A percentile compares a stretch with the other conserved stretches of the same genome.
phyloP scores from a whole-genome alignment of 1,140 invertebrate species.

The Tribolium castaneum region DNA sequence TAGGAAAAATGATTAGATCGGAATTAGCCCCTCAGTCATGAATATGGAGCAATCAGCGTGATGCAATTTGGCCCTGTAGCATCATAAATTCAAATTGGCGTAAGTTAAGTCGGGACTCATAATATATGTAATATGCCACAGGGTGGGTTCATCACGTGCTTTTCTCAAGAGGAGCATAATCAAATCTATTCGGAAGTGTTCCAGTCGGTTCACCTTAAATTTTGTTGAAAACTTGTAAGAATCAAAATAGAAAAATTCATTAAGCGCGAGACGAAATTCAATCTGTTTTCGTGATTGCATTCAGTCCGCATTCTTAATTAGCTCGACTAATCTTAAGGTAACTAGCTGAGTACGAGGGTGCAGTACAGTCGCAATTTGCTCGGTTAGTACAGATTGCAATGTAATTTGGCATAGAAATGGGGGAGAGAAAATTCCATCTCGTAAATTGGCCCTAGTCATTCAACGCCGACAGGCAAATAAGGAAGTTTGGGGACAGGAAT shows the following conservation, averaged over 20 bases:
- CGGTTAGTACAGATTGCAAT: slow-evolving; percentile 32
- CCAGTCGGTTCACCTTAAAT: slow-evolving; percentile 4
- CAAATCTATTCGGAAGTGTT: slow-evolving; percentile 19
- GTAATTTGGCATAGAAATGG: slow-evolving; percentile 32
- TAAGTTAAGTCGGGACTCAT: slow-evolving; percentile 21
- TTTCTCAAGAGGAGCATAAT: neutral
- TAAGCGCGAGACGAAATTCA: neutral
- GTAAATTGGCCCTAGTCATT: slow-evolving; percentile 28
- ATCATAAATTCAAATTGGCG: slow-evolving; percentile 35
- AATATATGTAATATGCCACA: slow-evolving; percentile 29
- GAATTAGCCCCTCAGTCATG: slow-evolving; percentile 17
- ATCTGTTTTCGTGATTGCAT: slow-evolving; percentile 31
- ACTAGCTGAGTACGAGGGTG: slow-evolving; percentile 25
- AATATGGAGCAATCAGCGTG: slow-evolving; percentile 32
- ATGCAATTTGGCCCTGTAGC: slow-evolving; percentile 26
- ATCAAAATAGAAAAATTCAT: slow-evolving; percentile 7
- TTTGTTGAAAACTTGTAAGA: neutral
- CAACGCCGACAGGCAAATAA: slow-evolving; percentile 13
- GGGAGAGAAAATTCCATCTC: slow-evolving; percentile 26
- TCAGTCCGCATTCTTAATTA: slow-evolving; percentile 31
- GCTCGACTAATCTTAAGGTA: slow-evolving; percentile 37
- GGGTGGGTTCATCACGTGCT: slow-evolving; percentile 10
- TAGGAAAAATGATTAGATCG: slow-evolving; percentile 4
- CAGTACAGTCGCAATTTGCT: slow-evolving; percentile 30
- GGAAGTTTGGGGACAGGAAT: neutral